Conservation (phyloP, 2,113 vertebrate species). For the Progne subis region DNA sequence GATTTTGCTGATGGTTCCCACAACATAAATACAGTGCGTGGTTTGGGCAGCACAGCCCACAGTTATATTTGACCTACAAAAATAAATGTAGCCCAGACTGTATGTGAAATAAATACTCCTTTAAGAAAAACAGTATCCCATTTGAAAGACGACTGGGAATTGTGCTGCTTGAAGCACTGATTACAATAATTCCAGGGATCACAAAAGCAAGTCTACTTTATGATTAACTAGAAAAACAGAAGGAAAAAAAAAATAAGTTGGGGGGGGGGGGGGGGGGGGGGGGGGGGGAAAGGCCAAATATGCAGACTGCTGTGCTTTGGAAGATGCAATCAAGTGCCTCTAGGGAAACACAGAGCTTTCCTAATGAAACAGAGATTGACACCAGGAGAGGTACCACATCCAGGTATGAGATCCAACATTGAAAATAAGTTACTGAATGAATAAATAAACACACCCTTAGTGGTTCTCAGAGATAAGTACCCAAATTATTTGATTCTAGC, state of each 20-base stretch:
- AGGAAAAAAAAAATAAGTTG: not conserved
- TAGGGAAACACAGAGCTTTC: not conserved
- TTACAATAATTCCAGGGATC: not conserved
- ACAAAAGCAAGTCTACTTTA: not conserved
- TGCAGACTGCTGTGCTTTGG: not conserved
- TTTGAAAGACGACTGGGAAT: not conserved
- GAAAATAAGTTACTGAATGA: not conserved
- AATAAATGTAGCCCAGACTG: not conserved
- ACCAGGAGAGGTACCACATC: not conserved
- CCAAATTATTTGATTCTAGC: not conserved
- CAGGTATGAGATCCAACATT: not conserved
- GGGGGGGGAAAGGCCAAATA: not conserved
- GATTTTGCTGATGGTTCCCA: not conserved
- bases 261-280: no score
- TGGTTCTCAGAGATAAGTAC: not conserved
- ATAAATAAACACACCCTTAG: not conserved
- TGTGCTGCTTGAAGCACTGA: not conserved
- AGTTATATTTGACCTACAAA: not conserved
- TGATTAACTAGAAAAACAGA: not conserved
- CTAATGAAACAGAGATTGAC: fast-evolving
- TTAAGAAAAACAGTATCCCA: not conserved
- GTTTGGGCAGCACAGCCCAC: not conserved
- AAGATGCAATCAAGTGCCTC: not conserved
- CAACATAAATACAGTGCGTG: not conserved
- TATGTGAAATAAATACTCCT: not conserved